phyloP scores from a whole-genome alignment of 2,113 vertebrate species.

The Pterocles orientalis region DNA sequence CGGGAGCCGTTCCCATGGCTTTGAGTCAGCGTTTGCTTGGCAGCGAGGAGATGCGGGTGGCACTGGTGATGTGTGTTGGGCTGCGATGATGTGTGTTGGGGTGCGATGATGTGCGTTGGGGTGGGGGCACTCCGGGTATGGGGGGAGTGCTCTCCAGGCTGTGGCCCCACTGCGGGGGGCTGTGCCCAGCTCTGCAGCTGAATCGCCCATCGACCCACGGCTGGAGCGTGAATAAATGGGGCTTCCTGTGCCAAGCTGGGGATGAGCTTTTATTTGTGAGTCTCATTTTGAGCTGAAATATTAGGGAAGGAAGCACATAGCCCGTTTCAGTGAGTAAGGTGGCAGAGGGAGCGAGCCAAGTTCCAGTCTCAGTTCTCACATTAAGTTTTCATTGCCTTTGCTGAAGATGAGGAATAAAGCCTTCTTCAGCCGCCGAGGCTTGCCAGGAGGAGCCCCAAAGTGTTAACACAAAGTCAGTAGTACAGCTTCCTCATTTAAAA shows the following conservation, averaged over 20 bases:
- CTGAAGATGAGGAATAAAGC: background rate
- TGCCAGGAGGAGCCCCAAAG: background rate
- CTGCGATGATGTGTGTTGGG: accelerated
- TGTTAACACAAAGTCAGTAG: accelerated
- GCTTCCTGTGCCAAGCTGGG: accelerated
- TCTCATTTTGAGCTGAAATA: accelerated
- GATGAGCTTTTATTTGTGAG: accelerated
- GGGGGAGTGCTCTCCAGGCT: no score
- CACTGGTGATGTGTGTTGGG: background rate
- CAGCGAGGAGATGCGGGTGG: background rate
- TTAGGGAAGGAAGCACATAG: accelerated
- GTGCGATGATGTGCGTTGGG: accelerated
- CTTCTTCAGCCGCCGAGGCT: background rate
- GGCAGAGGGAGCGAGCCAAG: accelerated
- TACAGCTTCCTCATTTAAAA: background rate
- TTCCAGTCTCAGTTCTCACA: background rate
- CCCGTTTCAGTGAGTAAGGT: accelerated
- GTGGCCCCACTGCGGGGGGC: no score
- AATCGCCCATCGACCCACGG: accelerated
- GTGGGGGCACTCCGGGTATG: background rate
- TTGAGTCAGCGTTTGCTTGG: background rate
- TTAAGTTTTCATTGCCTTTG: background rate
- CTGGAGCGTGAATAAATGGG: accelerated
- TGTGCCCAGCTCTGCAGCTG: no score
- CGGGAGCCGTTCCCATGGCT: background rate